These are phyloP conservation scores for Epinephelus coioides DNA, from an alignment of 2,797 vertebrate genomes.

Conservation along the genomic window DNA sequence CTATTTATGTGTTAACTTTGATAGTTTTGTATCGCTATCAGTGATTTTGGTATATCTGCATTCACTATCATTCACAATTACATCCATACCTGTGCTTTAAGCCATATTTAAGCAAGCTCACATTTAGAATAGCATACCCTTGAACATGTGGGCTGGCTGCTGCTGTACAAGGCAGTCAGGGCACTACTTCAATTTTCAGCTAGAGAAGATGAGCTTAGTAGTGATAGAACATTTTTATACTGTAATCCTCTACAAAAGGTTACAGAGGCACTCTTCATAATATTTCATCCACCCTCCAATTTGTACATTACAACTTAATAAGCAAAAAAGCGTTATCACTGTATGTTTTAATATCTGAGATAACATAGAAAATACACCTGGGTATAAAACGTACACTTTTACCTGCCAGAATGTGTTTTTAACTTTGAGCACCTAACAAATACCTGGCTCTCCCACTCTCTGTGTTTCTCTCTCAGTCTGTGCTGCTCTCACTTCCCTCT, in stretches of 20 bases:
- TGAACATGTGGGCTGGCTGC: not conserved
- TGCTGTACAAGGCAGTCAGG: not conserved
- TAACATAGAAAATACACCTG: slow-evolving; percentile 32
- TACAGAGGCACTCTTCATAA: slow-evolving; percentile 23
- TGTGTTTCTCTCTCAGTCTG: slow-evolving; percentile 48
- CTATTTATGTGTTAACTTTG: not conserved
- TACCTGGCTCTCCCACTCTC: slow-evolving; percentile 51
- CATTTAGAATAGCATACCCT: not conserved
- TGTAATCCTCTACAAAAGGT: slow-evolving; percentile 27
- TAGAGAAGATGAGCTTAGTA: not conserved
- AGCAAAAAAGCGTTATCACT: slow-evolving; percentile 18
- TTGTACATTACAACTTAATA: slow-evolving; percentile 40
- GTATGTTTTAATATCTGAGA: slow-evolving; percentile 46
- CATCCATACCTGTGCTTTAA: not conserved
- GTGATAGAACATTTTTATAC: not conserved
- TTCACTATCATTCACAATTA: not conserved
- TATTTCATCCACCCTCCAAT: slow-evolving; percentile 17
- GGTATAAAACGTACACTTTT: slow-evolving; percentile 32
- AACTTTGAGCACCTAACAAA: slow-evolving; percentile 65
- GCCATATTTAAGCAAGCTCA: not conserved
- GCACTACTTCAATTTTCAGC: slow-evolving; percentile 9
- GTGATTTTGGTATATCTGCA: not conserved
- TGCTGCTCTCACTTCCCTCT: slow-evolving; percentile 70
- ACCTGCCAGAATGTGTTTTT: slow-evolving; percentile 56
- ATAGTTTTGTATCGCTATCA: not conserved